Evolutionary conservation across 2,113 vertebrate genomes (phyloP).

Genomic region (Nerophis lumbriciformis): DNA sequence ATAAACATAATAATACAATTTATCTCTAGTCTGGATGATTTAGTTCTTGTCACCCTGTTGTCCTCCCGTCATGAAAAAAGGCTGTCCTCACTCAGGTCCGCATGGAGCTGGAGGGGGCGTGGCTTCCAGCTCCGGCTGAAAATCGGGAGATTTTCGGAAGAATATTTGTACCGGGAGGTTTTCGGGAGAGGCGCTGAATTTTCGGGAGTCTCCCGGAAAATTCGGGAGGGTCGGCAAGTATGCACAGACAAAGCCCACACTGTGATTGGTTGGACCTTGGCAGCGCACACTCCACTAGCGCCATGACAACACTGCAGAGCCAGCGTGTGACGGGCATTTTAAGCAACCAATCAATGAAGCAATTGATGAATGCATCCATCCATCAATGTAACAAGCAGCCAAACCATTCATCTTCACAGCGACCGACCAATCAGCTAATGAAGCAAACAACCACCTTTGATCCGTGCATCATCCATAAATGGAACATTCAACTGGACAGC

Average conservation of each 20-base stretch:
- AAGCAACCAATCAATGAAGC: not conserved
- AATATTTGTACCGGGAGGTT: too few relatives aligned
- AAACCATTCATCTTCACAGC: not conserved
- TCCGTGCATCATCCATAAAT: not conserved
- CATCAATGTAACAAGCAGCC: not conserved
- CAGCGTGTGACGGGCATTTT: slow-evolving; percentile 7
- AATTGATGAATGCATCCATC: not conserved
- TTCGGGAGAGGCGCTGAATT: too few relatives aligned
- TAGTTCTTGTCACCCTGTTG: too few relatives aligned
- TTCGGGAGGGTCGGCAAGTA: too few relatives aligned
- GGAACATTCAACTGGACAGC: not conserved
- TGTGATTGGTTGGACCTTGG: slow-evolving; percentile 34
- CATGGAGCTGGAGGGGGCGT: too few relatives aligned
- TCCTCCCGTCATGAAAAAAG: too few relatives aligned
- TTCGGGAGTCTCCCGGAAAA: too few relatives aligned
- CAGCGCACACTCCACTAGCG: slow-evolving; percentile 32
- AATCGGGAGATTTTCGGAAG: too few relatives aligned
- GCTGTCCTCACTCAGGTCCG: too few relatives aligned
- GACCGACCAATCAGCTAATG: not conserved
- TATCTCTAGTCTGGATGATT: too few relatives aligned
- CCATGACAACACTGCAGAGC: slow-evolving; percentile 20
- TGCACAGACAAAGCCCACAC: slow-evolving; percentile 4
- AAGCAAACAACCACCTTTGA: not conserved
- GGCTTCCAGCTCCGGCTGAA: too few relatives aligned
- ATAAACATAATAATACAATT: too few relatives aligned